Evolutionary conservation across 2,888 invertebrate genomes (phyloP), one percentile per base, ranked within the genome.

Genomic region (Netelia virgata): DNA sequence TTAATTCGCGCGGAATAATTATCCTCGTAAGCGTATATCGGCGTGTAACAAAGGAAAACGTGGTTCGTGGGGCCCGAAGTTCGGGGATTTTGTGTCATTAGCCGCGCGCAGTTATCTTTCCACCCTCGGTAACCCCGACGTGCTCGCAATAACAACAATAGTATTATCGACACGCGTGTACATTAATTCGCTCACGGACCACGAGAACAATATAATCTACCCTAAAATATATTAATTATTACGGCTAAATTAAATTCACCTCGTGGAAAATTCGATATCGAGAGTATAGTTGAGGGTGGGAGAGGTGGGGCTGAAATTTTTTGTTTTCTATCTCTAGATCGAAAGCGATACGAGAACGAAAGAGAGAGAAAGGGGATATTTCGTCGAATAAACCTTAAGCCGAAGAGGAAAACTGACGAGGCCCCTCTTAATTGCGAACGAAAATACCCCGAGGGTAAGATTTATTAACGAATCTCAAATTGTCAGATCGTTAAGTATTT

Each of bases 391-490:
- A 36, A 36, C 36, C 36, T 36, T 36, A 36, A 36, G 36, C 36
- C 36, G 36, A 36, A 36, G 36, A 36, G 36, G 36, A 36, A 82
- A 75, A 77, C 66, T 68, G 10, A 73, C 69, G 59, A 70, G 9
- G 84, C 80, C 83, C 85, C 6, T 36, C 36, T 88, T 88, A 87
- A 89, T 88, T 88, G 86, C 87, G 16, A 88, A 88, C 86, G 80
- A 83, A 87, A 6, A 88, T 87, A 87, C 88, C 16, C 5, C 28
- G 50, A 63, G 14, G 20, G 14, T 50, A 0, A 10, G 41, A 10
- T 36, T 36, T 36, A 10, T 57, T 57, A 16, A 47, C 14, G 47
- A 47, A 47, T 14, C 14, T 3, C 47, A 47, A 47, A 47, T 47
- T 47, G 8, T 47, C 47, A 10, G 14, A 14, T 47, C 2, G 47